phyloP scores from a whole-genome alignment of 2,113 vertebrate genomes.

The Charadrius vociferus region DNA sequence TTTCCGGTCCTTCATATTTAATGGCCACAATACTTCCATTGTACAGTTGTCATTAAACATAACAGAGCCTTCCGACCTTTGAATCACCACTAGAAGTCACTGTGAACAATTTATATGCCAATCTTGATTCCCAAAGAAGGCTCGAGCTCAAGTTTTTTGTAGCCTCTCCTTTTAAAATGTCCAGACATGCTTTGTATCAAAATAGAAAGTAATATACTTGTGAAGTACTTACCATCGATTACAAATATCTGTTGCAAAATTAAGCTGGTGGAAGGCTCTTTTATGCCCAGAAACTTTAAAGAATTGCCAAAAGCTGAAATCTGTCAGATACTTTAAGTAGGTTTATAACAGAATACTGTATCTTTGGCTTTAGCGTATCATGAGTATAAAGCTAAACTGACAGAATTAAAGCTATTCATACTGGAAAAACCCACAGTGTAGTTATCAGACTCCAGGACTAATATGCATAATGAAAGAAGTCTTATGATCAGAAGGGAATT shows the following conservation, averaged over 20 bases:
- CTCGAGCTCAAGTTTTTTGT: background rate
- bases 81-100: background rate
- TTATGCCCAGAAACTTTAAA: background rate
- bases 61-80: background rate
- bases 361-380: background rate
- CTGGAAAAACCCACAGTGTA: background rate
- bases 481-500: background rate
- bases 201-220: background rate
- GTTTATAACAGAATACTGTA: background rate
- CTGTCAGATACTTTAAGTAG: background rate
- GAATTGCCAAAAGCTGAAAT: slow-evolving; percentile 12
- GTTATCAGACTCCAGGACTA: slow-evolving; percentile 7
- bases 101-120: background rate
- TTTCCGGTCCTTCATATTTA: slow-evolving; percentile 31
- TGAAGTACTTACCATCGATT: background rate
- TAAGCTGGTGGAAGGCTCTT: background rate
- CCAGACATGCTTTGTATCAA: background rate
- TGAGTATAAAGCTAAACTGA: background rate
- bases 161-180: background rate
- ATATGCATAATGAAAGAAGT: slow-evolving; percentile 7
- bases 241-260: slow-evolving; percentile 4
- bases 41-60: background rate
- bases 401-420: slow-evolving; percentile 37
- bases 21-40: background rate
- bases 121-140: background rate